Base-by-base conservation (phyloP, 2,888 invertebrate species). In the Stramonita haemastoma region DNA sequence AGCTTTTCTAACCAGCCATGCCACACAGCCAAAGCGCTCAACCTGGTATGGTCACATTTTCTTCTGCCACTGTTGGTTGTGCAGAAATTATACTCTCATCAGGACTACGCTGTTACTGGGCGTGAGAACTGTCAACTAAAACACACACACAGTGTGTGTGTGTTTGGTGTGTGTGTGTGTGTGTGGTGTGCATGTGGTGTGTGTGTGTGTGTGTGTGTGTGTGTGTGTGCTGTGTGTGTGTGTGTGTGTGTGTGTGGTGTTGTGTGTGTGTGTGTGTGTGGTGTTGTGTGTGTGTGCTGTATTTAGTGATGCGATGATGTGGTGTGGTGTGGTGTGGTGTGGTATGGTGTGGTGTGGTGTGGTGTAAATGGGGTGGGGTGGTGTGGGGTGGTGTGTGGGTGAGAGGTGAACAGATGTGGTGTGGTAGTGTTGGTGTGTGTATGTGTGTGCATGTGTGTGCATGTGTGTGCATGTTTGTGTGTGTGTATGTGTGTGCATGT, bases 1-100 rank as follows among this genome's bases (percentile, higher is more conserved):
- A 57, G 29, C 57, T 85, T 57, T 57, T 19, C 19, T 15, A 57
- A n/a, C 85, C n/a, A 46, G 85, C 29, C 29, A 85, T 29, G 57
- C 85, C 56, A 70, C 66, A 86, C 32, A 15, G 8, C 70, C 29
- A 4, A 60, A 86, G 26, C 22, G 86, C 26, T 22, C 34, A 86
- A 86, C 70, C 86, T 86, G 70, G 86, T 66, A 70, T 34, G 86
- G 36, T 70, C 5, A 17, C 86, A 86, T 86, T 86, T 86, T 86
- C 60, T n/a, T 57, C 19, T 60, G 29, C 86, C 56, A 15, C 2
- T 60, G 1, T 34, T 26, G 17, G 22, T n/a, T 17, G 17, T 32
- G 46, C 46, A 46, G 46, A 46, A 46, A 46, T 46, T 46, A 46
- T 46, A 46, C 46, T 46, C 46, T 5, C 46, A 46, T 5, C 46